A percentile compares a stretch with the other conserved stretches of the same genome.
These are phyloP conservation scores for Diaperis boleti DNA, from an alignment of 2,888 invertebrate species.

Conservation along the genomic window DNA sequence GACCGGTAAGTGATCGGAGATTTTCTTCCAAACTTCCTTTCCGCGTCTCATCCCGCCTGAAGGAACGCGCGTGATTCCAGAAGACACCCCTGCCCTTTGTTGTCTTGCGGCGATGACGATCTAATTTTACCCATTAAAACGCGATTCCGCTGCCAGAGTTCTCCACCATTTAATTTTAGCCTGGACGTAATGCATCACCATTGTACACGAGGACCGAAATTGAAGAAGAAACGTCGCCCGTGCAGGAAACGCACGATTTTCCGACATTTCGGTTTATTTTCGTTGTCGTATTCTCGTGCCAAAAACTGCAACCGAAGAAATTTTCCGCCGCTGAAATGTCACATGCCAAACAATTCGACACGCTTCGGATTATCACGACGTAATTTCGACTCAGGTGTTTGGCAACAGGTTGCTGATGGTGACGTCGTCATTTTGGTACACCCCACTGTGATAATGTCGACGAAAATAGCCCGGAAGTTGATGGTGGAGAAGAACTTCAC, in stretches of 20 bases:
- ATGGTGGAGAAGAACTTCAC: not conserved
- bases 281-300: constrained; percentile 7
- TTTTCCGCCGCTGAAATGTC: constrained; percentile 9
- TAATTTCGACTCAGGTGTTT: constrained; percentile 30
- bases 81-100: too few species aligned
- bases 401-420: constrained; percentile 38
- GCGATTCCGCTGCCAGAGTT: constrained; percentile 43
- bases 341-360: constrained; percentile 14
- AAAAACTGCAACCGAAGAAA: constrained; percentile 13
- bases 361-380: constrained; percentile 14
- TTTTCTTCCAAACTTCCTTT: not conserved
- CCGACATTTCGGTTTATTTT: constrained; percentile 2
- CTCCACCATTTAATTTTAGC: constrained; percentile 42
- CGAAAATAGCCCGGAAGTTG: too few species aligned
- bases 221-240: not conserved
- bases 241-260: constrained; percentile 4
- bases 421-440: constrained; percentile 1
- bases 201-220: constrained; percentile 28
- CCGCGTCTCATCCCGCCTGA: not conserved
- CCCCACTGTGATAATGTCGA: too few species aligned
- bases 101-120: constrained; percentile 8
- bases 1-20: constrained; percentile 52
- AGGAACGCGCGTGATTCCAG: constrained; percentile 11
- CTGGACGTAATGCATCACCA: constrained; percentile 43
- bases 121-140: constrained; percentile 42